Evolutionary conservation across 2,113 vertebrate genomes (phyloP).

Genomic region (Camarhynchus parvulus): DNA sequence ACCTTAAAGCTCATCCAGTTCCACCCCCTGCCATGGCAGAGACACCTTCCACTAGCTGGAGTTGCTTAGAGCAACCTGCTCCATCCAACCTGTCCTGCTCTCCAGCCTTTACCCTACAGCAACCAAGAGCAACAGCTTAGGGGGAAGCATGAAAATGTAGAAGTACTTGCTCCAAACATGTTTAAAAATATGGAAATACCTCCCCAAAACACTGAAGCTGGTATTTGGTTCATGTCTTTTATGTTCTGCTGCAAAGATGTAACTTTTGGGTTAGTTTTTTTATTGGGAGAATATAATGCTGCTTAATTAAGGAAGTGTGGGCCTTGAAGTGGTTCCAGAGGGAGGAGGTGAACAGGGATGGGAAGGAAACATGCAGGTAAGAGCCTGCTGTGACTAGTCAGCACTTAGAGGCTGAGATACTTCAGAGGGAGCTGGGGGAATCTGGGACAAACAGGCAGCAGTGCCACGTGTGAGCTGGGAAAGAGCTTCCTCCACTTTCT

Average conservation of each 20-base stretch:
- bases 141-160: not conserved
- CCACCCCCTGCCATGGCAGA: not conserved
- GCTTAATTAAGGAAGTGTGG: not conserved
- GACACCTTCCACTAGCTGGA: not conserved
- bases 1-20: not conserved
- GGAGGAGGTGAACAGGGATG: not conserved
- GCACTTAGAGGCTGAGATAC: not conserved
- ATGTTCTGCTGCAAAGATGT: not conserved
- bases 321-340: slow-evolving; percentile 12
- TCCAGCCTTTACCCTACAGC: not conserved
- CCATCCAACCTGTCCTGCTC: not conserved
- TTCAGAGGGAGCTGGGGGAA: not conserved
- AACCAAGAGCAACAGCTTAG: not conserved
- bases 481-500: not conserved
- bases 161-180: not conserved
- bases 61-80: not conserved
- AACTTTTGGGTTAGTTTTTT: not conserved
- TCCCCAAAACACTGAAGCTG: not conserved
- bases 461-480: not conserved
- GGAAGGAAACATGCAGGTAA: not conserved
- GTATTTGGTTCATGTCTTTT: not conserved
- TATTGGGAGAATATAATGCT: not conserved
- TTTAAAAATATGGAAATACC: not conserved
- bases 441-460: not conserved
- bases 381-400: not conserved